These are phyloP conservation scores for Fringilla coelebs DNA, from an alignment of 2,797 vertebrate genomes.

Conservation along the genomic window DNA sequence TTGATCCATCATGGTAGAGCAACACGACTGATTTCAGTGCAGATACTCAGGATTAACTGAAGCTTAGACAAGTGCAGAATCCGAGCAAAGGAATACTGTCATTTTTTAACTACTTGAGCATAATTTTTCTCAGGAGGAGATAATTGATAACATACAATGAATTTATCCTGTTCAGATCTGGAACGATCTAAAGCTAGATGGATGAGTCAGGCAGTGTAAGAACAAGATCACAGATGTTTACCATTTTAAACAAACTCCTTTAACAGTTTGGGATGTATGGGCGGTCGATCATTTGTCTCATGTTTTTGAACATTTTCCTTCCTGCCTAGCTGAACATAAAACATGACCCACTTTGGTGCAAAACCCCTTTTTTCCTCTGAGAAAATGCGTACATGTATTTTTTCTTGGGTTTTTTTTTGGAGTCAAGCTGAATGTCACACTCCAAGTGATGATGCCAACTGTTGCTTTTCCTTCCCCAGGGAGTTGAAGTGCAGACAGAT, in stretches of 20 bases:
- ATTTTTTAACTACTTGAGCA: background rate
- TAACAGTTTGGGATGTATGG: background rate
- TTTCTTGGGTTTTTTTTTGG: background rate
- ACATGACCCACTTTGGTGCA: background rate
- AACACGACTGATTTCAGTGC: background rate
- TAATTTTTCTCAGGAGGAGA: background rate
- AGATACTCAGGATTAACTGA: background rate
- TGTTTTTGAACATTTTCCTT: background rate
- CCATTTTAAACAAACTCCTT: background rate
- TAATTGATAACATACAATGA: background rate
- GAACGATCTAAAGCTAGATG: background rate
- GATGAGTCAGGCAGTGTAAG: background rate
- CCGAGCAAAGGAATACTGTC: background rate
- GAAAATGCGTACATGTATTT: background rate
- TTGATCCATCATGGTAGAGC: background rate
- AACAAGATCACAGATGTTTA: slow-evolving; percentile 6
- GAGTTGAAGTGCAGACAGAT: slow-evolving; percentile 91
- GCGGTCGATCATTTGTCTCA: background rate
- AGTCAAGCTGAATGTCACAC: background rate
- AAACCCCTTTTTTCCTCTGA: background rate
- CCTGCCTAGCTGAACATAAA: background rate
- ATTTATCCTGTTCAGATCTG: background rate
- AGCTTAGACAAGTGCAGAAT: background rate
- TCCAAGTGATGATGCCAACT: background rate
- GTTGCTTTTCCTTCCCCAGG: slow-evolving; percentile 75